Evolutionary conservation across 2,888 invertebrate species (phyloP).

Genomic region (Ochlodes sylvanus): DNA sequence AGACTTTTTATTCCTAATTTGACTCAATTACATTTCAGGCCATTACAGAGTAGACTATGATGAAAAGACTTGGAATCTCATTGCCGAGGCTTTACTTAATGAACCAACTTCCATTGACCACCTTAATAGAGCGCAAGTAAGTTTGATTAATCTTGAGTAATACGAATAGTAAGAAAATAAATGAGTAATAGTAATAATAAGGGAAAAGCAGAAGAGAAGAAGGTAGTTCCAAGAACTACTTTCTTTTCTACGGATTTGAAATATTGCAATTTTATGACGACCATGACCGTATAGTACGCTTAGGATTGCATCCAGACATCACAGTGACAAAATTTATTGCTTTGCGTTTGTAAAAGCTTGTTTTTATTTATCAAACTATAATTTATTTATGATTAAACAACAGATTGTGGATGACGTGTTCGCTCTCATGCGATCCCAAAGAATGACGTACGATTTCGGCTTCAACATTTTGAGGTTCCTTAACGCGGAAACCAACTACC

Average conservation of each 20-base stretch:
- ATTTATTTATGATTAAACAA: conserved; percentile 36
- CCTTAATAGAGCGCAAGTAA: conserved; percentile 90
- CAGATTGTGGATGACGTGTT: conserved; percentile 77
- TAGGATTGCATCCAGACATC: too few relatives aligned
- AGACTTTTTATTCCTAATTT: too few relatives aligned
- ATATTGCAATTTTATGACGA: too few relatives aligned
- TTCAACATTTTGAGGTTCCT: conserved; percentile 73
- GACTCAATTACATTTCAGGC: conserved; percentile 61
- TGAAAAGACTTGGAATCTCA: conserved; percentile 80
- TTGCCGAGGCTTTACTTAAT: conserved; percentile 66
- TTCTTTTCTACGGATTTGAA: too few relatives aligned
- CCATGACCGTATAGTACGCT: too few relatives aligned
- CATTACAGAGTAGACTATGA: conserved; percentile 89
- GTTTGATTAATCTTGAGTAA: conserved; percentile 16
- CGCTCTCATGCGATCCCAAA: conserved; percentile 68
- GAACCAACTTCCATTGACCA: conserved; percentile 82
- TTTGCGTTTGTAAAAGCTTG: too few relatives aligned
- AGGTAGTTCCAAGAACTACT: too few relatives aligned
- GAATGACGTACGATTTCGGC: conserved; percentile 62
- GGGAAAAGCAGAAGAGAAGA: too few relatives aligned
- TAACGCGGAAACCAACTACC: conserved; percentile 64
- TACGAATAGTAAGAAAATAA: not conserved
- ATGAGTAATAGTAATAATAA: too few relatives aligned
- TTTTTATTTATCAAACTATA: not conserved
- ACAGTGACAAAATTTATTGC: too few relatives aligned